Conservation (phyloP, 2,113 vertebrate species). For the Cyprinodon variegatus region DNA sequence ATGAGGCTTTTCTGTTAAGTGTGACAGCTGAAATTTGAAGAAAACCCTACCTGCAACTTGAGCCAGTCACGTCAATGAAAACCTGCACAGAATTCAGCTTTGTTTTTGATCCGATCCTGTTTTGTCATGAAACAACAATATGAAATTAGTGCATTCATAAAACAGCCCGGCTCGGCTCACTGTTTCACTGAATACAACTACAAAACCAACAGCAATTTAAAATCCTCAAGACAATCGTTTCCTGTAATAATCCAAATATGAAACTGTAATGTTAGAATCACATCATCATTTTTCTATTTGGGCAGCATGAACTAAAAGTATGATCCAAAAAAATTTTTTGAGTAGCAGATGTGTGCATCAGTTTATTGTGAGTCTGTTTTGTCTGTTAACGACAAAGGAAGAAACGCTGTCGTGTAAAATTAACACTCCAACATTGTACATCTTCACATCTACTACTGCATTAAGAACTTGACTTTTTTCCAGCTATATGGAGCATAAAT, state of each 20-base stretch:
- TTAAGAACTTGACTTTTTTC: too few relatives aligned
- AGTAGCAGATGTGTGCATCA: not conserved
- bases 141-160: constrained; percentile 1
- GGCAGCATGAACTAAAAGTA: constrained; percentile 16
- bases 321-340: not conserved
- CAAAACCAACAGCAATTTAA: not conserved
- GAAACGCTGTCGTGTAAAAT: too few relatives aligned
- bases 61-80: not conserved
- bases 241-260: constrained; percentile 14
- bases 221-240: constrained; percentile 24
- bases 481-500: too few relatives aligned
- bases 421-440: too few relatives aligned
- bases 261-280: constrained; percentile 1
- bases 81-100: not conserved
- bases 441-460: too few relatives aligned
- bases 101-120: constrained; percentile 1
- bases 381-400: too few relatives aligned
- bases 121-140: not conserved
- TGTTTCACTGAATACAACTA: not conserved
- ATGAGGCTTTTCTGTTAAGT: not conserved
- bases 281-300: constrained; percentile 12
- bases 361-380: not conserved
- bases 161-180: not conserved
- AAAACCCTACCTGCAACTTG: not conserved
- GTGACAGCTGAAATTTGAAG: not conserved